Percentiles rank a stretch among this genome's conserved stretches.
These are phyloP conservation scores for Hippocampus barbouri DNA, from an alignment of 2,113 vertebrate species.

Conservation along the genomic window DNA sequence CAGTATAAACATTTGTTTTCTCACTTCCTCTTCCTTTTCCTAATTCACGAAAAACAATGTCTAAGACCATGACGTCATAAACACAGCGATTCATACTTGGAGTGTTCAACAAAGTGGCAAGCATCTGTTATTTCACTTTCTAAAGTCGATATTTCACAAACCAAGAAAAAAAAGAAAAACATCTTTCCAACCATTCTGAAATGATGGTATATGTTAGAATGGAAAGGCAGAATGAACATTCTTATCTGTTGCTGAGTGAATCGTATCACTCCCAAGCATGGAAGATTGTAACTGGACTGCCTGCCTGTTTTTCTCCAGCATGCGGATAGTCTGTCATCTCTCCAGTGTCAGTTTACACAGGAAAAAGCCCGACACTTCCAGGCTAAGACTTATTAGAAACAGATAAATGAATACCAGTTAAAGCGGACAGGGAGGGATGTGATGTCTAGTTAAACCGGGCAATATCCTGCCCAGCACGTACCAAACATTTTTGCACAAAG, in stretches of 20 bases:
- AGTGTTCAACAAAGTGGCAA: slow-evolving; percentile 26
- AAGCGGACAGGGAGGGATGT: slow-evolving; percentile 47
- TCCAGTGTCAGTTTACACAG: slow-evolving; percentile 38
- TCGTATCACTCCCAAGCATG: slow-evolving; percentile 53
- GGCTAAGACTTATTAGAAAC: slow-evolving; percentile 58
- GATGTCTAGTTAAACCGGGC: slow-evolving; percentile 49
- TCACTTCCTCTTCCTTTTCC: slow-evolving; percentile 42
- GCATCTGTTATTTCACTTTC: slow-evolving; percentile 4
- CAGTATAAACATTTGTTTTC: slow-evolving; percentile 55
- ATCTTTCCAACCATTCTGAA: slow-evolving; percentile 39
- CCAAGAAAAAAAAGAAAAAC: slow-evolving; percentile 18
- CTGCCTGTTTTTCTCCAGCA: slow-evolving; percentile 19
- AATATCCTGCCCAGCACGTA: slow-evolving; percentile 38
- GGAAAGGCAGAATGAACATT: slow-evolving; percentile 35
- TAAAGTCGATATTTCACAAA: slow-evolving; percentile 16
- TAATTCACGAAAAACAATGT: slow-evolving; percentile 44
- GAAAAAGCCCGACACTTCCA: slow-evolving; percentile 61
- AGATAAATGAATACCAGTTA: slow-evolving; percentile 50
- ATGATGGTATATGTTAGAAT: slow-evolving; percentile 37
- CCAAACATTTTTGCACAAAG: slow-evolving; percentile 24
- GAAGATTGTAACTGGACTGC: slow-evolving; percentile 26
- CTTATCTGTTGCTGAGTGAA: slow-evolving; percentile 53
- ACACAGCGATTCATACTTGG: slow-evolving; percentile 27
- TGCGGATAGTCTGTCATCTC: slow-evolving; percentile 34
- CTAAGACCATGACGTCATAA: slow-evolving; percentile 23